Conservation (phyloP, 2,797 vertebrate genomes). For the Buceros bicornis region DNA sequence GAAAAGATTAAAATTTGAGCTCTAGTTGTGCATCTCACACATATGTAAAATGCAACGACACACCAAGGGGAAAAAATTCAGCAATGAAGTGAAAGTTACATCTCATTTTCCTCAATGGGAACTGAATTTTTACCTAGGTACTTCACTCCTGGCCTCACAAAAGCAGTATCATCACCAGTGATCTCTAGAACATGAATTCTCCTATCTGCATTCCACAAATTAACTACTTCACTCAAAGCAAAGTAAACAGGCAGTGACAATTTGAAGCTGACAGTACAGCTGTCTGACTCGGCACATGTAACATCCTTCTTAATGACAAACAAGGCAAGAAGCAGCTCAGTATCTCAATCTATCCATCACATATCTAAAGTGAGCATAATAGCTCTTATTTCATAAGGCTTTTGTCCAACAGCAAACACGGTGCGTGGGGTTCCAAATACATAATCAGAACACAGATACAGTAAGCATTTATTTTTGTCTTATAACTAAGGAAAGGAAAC, state of each 20-base stretch:
- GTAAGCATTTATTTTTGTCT: neutral
- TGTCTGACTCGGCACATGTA: neutral
- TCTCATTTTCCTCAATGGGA: neutral
- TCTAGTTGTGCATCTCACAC: neutral
- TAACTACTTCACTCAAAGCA: neutral
- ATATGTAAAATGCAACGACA: neutral
- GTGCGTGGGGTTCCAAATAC: neutral
- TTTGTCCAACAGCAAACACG: neutral
- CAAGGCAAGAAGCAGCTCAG: neutral
- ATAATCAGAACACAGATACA: neutral
- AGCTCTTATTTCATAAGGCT: neutral
- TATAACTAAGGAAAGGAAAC: neutral
- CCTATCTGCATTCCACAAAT: neutral
- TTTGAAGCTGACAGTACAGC: neutral
- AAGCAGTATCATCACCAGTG: neutral
- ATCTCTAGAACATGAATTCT: neutral
- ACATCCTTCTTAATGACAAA: neutral
- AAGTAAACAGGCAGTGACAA: neutral
- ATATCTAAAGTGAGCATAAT: neutral
- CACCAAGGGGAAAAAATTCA: neutral
- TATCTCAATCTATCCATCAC: neutral
- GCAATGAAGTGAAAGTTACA: neutral
- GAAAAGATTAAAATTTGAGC: neutral
- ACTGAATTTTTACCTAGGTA: neutral
- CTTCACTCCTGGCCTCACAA: neutral